Evolutionary conservation across 2,113 vertebrate species (phyloP).

Genomic region (Chaetodon trifascialis): DNA sequence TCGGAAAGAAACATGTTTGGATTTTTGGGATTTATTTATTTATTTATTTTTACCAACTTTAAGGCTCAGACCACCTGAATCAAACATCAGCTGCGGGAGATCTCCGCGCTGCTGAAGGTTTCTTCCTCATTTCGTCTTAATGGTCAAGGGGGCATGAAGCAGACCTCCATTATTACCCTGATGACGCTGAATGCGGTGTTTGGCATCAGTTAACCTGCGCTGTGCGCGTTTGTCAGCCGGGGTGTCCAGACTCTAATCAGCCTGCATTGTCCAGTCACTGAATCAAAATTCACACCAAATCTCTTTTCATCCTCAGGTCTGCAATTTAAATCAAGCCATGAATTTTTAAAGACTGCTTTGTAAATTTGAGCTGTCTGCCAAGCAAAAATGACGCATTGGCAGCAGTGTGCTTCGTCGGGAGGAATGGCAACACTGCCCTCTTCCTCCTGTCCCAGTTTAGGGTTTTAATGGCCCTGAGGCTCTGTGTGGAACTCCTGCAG

Average conservation of each 20-base stretch:
- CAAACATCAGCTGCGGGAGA: constrained; percentile 19
- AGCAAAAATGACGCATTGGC: constrained; percentile 28
- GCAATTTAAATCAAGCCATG: neutral
- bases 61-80: neutral
- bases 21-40: constrained; percentile 1
- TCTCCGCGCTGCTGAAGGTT: constrained; percentile 61
- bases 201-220: neutral
- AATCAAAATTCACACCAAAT: constrained; percentile 4
- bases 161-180: neutral
- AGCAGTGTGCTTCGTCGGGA: constrained; percentile 1
- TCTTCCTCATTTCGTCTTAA: neutral
- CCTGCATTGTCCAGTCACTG: neutral
- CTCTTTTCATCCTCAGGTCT: neutral
- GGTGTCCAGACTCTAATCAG: constrained; percentile 2
- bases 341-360: constrained; percentile 39
- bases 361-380: constrained; percentile 17
- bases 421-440: constrained; percentile 25
- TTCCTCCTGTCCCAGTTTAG: constrained; percentile 48
- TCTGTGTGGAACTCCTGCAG: constrained; percentile 58
- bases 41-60: neutral
- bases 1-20: neutral
- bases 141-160: neutral
- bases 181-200: constrained; percentile 25
- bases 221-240: neutral
- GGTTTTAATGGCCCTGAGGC: constrained; percentile 49